These are phyloP conservation scores for Acropora yongei DNA, from an alignment of 64 coral and sea anemone species.

Conservation along the genomic window DNA sequence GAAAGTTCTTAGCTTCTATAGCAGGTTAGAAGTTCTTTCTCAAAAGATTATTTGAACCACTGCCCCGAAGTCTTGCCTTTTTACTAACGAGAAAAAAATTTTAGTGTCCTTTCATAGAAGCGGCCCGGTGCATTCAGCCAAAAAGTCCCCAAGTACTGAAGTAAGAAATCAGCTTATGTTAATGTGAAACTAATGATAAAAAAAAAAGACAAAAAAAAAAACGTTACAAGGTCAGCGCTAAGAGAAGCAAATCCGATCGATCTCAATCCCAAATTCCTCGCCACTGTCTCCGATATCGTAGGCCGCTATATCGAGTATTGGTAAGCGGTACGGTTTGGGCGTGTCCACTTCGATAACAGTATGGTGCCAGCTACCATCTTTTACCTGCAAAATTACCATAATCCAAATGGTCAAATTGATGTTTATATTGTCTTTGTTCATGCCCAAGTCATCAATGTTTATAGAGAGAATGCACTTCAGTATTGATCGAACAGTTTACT, in stretches of 20 bases:
- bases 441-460: too few relatives aligned
- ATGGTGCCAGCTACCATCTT: constrained; percentile 42
- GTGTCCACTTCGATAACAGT: constrained; percentile 27
- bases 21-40: not conserved
- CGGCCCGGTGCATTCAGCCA: too few relatives aligned
- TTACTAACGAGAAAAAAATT: too few relatives aligned
- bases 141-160: too few relatives aligned
- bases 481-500: too few relatives aligned
- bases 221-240: not conserved
- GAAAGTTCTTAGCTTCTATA: too few relatives aligned
- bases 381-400: not conserved
- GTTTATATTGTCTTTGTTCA: too few relatives aligned
- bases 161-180: not conserved
- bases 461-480: too few relatives aligned
- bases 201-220: not conserved
- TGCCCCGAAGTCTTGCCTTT: not conserved
- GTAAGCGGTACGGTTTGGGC: constrained; percentile 32
- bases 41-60: not conserved
- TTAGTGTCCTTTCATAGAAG: too few relatives aligned
- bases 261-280: constrained; percentile 42
- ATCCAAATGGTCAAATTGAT: not conserved
- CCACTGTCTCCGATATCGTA: constrained; percentile 36
- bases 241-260: constrained; percentile 31
- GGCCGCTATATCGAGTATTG: constrained; percentile 31
- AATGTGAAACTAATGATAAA: not conserved